Conservation (phyloP, 2,888 invertebrate genomes). For the Quadroppia sp. region DNA sequence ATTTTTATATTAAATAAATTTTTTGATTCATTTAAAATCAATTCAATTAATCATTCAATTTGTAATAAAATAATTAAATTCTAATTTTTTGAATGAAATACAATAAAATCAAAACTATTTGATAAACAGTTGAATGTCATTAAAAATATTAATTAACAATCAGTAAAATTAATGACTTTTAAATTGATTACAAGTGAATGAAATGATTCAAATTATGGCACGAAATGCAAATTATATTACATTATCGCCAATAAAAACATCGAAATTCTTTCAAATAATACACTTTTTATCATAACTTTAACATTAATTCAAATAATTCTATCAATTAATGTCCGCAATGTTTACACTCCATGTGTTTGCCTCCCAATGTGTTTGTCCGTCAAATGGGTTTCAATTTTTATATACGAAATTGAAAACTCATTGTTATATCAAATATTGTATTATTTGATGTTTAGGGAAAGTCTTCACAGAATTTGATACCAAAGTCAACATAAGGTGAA, state of each 20-base stretch:
- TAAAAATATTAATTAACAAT: background rate
- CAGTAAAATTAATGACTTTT: conserved; percentile 5
- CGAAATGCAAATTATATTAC: no score
- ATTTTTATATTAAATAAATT: no score
- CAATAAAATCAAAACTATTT: background rate
- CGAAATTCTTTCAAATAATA: no score
- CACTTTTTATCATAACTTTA: no score
- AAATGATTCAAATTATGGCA: background rate
- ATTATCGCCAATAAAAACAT: no score
- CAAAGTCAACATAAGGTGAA: conserved; percentile 22
- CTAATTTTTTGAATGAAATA: background rate
- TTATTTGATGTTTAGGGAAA: background rate
- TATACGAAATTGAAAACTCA: background rate
- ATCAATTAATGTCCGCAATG: conserved; percentile 12
- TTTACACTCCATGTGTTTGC: no score
- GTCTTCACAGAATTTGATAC: background rate
- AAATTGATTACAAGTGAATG: background rate
- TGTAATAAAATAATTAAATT: background rate
- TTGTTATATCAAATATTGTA: conserved; percentile 6
- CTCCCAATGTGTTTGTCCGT: no score
- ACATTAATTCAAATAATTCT: no score
- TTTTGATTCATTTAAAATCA: conserved; percentile 3
- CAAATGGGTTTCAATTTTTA: background rate
- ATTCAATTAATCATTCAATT: background rate
- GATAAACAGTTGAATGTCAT: background rate